A percentile compares a stretch with the other conserved stretches of the same genome.
These are phyloP conservation scores for Adelosebastes latens DNA, from an alignment of 2,797 vertebrate species.

Conservation along the genomic window DNA sequence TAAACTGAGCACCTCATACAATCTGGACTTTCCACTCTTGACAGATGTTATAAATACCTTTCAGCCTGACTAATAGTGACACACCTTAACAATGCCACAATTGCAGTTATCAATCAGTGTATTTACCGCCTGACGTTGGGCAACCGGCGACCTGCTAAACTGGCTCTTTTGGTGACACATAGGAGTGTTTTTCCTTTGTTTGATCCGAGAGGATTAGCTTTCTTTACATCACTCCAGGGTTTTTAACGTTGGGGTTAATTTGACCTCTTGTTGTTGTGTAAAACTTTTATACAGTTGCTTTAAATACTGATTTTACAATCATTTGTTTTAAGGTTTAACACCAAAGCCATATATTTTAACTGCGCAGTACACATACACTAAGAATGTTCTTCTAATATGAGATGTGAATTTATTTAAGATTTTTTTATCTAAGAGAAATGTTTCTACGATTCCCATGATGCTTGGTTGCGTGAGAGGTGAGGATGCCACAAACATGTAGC, in stretches of 20 bases:
- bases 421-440: background rate
- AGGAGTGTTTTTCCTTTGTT: background rate
- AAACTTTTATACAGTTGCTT: background rate
- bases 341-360: background rate
- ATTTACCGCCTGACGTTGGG: too few relatives aligned
- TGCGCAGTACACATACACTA: background rate
- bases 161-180: accelerated
- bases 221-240: background rate
- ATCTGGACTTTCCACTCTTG: background rate
- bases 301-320: background rate
- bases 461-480: background rate
- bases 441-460: background rate
- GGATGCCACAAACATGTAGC: background rate
- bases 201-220: accelerated
- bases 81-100: background rate
- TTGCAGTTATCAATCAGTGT: too few relatives aligned
- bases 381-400: background rate
- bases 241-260: background rate
- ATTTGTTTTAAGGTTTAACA: background rate
- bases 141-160: background rate
- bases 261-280: background rate
- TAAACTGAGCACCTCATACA: background rate
- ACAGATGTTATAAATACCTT: background rate
- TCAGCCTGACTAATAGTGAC: accelerated
- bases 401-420: background rate